Base-by-base conservation (phyloP, 2,113 vertebrate genomes). In the Melospiza georgiana region DNA sequence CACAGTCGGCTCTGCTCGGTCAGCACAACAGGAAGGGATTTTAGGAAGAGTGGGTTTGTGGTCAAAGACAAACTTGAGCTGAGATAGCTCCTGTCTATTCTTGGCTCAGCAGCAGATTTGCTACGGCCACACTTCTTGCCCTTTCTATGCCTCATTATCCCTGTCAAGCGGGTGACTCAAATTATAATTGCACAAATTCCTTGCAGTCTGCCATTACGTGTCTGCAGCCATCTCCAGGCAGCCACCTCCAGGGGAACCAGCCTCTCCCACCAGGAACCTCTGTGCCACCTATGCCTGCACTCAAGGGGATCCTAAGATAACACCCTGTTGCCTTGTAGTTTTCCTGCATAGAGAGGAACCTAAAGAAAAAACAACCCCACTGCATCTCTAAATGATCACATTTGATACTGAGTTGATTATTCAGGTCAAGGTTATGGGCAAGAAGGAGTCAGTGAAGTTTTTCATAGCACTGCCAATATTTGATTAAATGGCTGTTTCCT, bases 141-240 rank as follows among this genome's bases (percentile, higher is more conserved):
- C 91, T 94, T 93, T 95, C 81, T 94, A n/a, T 91, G 68, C 71
- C 87, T 95, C 91, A 83, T 94, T 94, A 95, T 80, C 89, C 93
- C 71, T 91, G 87, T 87, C 87, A 93, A 85, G 82, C 4, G 15
- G 15, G 81, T 91, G 94, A 95, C 81, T 95, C 94, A 79, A 92
- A 76, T 83, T 91, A n/a, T 95, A 95, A 87, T 90, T 86, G 87
- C 75, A 83, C 67, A 77, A 39, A 89, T 90, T 88, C 85, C 90
- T 91, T 73, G 31, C 66, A 76, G 74, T 85, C 84, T 91, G 87
- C 84, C 78, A 9, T 82, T 65, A 69, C 2, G 1, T 44, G 93
- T 75, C 82, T 66, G 44, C 10, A 19, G 80, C 71, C 15, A 3
- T 71, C 81, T 84, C 89, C 6, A 11, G 61, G 68, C 92, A 90